phyloP scores from a whole-genome alignment of 2,113 vertebrate genomes.

The Cisticola juncidis region DNA sequence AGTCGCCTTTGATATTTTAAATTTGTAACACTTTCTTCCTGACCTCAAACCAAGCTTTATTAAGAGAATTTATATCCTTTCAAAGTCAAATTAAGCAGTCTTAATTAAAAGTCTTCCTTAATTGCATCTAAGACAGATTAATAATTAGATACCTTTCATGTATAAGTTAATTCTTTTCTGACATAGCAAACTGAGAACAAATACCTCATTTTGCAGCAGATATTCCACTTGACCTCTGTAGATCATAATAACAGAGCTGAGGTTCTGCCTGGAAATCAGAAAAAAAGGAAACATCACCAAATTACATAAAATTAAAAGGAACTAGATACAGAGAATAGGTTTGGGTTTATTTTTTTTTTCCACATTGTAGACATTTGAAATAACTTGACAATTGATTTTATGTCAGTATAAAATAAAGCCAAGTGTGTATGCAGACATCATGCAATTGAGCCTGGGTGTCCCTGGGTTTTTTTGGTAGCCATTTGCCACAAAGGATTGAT shows the following conservation, averaged over 20 bases:
- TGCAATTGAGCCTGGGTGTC: neutral
- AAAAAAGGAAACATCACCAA: neutral
- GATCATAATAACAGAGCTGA: conserved; percentile 2
- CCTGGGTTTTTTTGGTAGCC: neutral
- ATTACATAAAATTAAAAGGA: neutral
- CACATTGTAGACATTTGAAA: neutral
- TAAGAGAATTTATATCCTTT: neutral
- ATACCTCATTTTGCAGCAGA: conserved; percentile 56
- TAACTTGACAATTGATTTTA: neutral
- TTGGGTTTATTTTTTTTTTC: neutral
- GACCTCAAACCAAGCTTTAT: neutral
- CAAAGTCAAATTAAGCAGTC: neutral
- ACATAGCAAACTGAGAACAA: conserved; percentile 5
- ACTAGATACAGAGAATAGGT: neutral
- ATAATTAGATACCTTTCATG: neutral
- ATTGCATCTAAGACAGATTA: neutral
- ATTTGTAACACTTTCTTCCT: neutral
- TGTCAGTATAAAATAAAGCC: neutral
- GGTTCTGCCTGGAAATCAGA: neutral
- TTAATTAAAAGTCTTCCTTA: conserved; percentile 20
- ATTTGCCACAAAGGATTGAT: neutral
- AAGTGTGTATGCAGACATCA: neutral
- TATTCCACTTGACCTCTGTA: conserved; percentile 20
- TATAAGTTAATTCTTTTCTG: neutral
- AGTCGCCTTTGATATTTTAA: neutral